Base-by-base conservation (phyloP, 2,113 vertebrate genomes). In the Neotoma lepida region DNA sequence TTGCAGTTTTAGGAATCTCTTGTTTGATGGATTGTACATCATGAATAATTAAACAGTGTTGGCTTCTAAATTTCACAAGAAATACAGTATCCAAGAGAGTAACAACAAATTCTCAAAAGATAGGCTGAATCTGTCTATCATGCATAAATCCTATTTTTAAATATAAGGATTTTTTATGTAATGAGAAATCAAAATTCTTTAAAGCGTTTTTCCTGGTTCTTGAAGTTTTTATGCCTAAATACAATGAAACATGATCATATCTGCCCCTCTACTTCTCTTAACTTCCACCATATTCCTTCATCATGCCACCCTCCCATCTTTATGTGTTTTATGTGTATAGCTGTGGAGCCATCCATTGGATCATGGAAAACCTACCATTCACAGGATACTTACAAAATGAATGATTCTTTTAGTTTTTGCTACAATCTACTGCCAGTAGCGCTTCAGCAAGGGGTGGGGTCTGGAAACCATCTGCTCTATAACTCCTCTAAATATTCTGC, bases 11-110 rank as follows among this genome's bases (percentile, higher is more conserved):
- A 95, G 91, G 80, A 96, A 74, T 74, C 93, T 97, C 96, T 97
- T 82, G 44, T 68, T 94, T 98, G 97, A 98, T 96, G 71, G 76
- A 96, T 98, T 86, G 89, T 0, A 22, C 70, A 41, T 93, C 66
- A 80, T 96, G 95, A 98, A 97, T 98, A 98, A 98, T 98, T 98
- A 97, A 97, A 94, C 90, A 97, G 18, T 14, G 49, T 7, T 88
- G 82, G 87, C 90, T 77, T 97, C 86, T 97, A 97, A 97, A 97
- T 97, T 96, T 91, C 89, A 94, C 80, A 61, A 68, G 94, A 97
- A 97, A 96, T 70, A 95, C 89, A 95, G 56, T 97, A 90, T 97
- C 88, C 97, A 93, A 96, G 56, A 78, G 90, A 91, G 95, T 95
- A 88, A 78, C 95, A 94, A 94, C 98, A 94, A 95, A 97, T 91